Percentiles rank a stretch among this genome's conserved stretches.
These are phyloP conservation scores for Peromyscus leucopus DNA, from an alignment of 2,113 vertebrate genomes.

Conservation along the genomic window DNA sequence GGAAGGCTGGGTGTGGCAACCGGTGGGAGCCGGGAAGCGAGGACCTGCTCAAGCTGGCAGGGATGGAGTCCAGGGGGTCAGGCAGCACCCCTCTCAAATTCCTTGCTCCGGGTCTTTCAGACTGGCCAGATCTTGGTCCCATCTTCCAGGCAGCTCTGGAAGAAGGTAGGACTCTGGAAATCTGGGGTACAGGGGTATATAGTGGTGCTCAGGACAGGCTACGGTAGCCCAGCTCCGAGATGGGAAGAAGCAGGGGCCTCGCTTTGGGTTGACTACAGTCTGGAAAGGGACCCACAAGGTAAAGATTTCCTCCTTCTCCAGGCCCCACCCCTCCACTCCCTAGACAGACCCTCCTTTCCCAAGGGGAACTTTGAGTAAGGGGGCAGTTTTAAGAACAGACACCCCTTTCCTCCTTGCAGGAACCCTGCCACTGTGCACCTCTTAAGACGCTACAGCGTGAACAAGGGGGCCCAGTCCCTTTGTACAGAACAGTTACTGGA, in stretches of 20 bases:
- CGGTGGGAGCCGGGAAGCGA: background rate
- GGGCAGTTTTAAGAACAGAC: slow-evolving; percentile 16
- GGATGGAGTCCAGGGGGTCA: background rate
- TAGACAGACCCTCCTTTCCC: slow-evolving; percentile 17
- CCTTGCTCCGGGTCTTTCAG: slow-evolving; percentile 29
- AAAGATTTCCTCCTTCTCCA: slow-evolving; percentile 20
- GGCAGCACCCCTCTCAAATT: background rate
- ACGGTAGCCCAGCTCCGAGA: background rate
- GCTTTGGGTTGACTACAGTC: background rate
- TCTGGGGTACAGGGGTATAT: background rate
- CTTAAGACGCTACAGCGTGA: background rate
- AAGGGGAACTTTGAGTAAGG: background rate
- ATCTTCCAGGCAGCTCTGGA: slow-evolving; percentile 58
- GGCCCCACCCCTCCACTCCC: background rate
- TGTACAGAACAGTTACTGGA: background rate
- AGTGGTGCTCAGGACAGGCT: background rate
- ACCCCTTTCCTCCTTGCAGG: background rate
- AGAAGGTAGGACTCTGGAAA: slow-evolving; percentile 18
- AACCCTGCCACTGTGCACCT: background rate
- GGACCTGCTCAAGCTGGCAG: background rate
- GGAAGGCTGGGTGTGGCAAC: slow-evolving; percentile 47
- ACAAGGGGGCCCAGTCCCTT: background rate
- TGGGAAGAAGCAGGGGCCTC: background rate
- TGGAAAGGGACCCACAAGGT: background rate
- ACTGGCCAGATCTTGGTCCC: slow-evolving; percentile 48